Evolutionary conservation across 2,797 vertebrate genomes (phyloP), one percentile per base, ranked within the genome.

Genomic region (Enoplosus armatus): DNA sequence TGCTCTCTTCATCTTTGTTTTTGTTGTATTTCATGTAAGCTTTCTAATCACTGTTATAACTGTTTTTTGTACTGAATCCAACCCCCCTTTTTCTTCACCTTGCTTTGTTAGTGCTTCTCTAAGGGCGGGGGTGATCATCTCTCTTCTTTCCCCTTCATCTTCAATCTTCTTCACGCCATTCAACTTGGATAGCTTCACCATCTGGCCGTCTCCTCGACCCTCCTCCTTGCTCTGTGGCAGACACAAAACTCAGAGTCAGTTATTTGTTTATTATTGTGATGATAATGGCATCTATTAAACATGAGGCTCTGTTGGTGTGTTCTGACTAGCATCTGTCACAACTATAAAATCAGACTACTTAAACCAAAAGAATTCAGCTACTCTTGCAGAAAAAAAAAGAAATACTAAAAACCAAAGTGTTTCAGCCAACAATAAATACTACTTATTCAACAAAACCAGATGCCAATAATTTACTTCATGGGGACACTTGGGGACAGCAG

Each of bases 121-220:
- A 20, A 99, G 96, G 27, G 97, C 95, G 0, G 97, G 96, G 0
- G 98, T 99, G 80, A 99, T 96, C 98, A 99, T 98, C 84, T 98
- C 97, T 85, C 97, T 93, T 75, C 88, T 87, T 50, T 96, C 97
- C n/a, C 47, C 83, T 53, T 92, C 94, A 41, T 92, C 86, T 56
- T 87, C 91, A 22, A 15, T 77, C 85, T 89, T 94, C 81, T 84
- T 94, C 87, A 85, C 55, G 1, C 69, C 59, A 0, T 95, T 94
- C 72, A 90, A 60, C 71, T 77, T 89, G 76, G 91, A 87, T 26
- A 90, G 73, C 55, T 83, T 94, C 29, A 68, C 89, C 89, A 82
- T 88, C 69, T 69, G 89, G 24, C 58, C 75, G 14, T 88, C 91
- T 54, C 82, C 92, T 71, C 85, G 87, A 29, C 7, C 77, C 53